Base-by-base conservation (phyloP, 1,140 invertebrate species). In the Drosophila pallidifrons region DNA sequence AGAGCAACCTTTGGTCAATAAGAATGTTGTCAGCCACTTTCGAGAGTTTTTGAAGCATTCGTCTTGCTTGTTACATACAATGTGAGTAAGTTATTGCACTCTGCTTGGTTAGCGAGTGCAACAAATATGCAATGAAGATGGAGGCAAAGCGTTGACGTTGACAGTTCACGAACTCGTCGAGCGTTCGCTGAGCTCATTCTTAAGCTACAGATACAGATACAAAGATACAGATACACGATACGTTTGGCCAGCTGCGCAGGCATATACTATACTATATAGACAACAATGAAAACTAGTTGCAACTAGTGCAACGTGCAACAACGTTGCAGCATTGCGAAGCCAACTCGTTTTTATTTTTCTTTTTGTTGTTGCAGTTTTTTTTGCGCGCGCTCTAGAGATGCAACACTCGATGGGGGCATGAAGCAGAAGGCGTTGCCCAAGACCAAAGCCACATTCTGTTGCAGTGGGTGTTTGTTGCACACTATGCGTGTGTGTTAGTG, bases 241-340 rank as follows among this genome's bases (percentile, higher is more conserved):
- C 77, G 55, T 68, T 75, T 69, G 75, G 69, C 65, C 83, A 86
- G 79, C 82, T 73, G 82, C 81, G 82, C 81, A 69, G 43, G 59
- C 66, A 25, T 25, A 25, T 32, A 38, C 10, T 25, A 25, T 32
- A 38, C 10, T 25, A 57, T 49, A 59, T 58, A 57, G 65, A 77
- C 79, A 85, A 80, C 76, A 85, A 74, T 67, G 76, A 77, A 86
- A 86, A 87, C 82, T 86, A 86, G 82, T 87, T 87, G 79, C 82
- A 87, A 87, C 79, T 88, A 79, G 82, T 86, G 82, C 82, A 82
- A 79, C 79, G 58, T 73, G 32, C 67, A 47, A 15, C 59, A 49
- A 63, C 43, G 51, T n/a, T 46, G 52, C 55, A 58, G 52, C 55
- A 58, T 46, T 46, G 45, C 45, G 45, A 47, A 47, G 51, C 38